A percentile compares a stretch with the other conserved stretches of the same genome.
phyloP scores from a whole-genome alignment of 2,113 vertebrate species.

The Syngnathus scovelli region DNA sequence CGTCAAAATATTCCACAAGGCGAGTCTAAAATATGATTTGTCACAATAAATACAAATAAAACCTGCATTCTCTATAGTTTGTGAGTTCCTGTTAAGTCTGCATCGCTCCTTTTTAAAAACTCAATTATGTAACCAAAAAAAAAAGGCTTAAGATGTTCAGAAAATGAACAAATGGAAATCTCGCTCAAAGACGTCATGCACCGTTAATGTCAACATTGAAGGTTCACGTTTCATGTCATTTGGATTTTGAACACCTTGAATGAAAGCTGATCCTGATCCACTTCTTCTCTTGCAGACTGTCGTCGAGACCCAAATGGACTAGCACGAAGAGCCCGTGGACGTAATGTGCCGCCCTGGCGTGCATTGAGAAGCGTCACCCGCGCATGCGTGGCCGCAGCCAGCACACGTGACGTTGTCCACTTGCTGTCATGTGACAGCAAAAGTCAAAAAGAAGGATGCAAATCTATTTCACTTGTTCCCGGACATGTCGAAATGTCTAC shows the following conservation, averaged over 20 bases:
- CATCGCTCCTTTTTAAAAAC: not conserved
- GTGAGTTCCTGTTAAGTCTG: not conserved
- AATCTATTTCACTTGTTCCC: constrained; percentile 46
- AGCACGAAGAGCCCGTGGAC: constrained; percentile 61
- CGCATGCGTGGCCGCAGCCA: constrained; percentile 28
- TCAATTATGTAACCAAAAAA: too few species aligned
- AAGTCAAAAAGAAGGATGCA: constrained; percentile 24
- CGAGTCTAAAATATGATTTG: not conserved
- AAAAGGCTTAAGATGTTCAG: too few species aligned
- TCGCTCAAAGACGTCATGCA: too few species aligned
- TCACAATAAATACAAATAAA: not conserved
- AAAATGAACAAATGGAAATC: too few species aligned
- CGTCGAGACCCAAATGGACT: constrained; percentile 68
- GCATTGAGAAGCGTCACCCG: constrained; percentile 34
- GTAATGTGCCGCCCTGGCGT: constrained; percentile 50
- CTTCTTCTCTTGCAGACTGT: constrained; percentile 64
- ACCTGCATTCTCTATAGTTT: not conserved
- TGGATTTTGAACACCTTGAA: not conserved
- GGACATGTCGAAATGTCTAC: constrained; percentile 62
- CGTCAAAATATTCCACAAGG: not conserved
- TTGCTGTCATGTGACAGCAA: constrained; percentile 25
- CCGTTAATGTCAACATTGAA: too few species aligned
- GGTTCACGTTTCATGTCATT: too few species aligned
- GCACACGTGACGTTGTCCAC: constrained; percentile 23
- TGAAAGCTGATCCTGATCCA: not conserved